A percentile compares a stretch with the other conserved stretches of the same genome.
Conservation (phyloP, 2,888 invertebrate species). For the Ephialtes manifestator region DNA sequence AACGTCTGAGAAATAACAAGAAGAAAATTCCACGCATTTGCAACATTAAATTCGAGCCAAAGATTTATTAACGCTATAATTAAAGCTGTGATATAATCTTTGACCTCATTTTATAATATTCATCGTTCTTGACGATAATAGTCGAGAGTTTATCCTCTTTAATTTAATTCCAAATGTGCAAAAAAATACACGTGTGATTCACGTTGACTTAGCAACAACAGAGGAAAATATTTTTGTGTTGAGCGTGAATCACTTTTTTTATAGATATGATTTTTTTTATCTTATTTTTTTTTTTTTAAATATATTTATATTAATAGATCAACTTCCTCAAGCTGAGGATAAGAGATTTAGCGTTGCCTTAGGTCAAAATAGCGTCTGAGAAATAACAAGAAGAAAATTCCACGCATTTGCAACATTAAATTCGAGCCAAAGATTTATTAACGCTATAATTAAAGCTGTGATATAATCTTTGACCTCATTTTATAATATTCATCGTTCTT, state of each 20-base stretch:
- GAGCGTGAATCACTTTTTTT: not conserved
- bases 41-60: too few relatives aligned
- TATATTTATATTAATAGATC: too few relatives aligned
- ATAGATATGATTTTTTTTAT: too few relatives aligned
- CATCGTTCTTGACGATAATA: not conserved
- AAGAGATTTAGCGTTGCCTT: constrained; percentile 90
- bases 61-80: not conserved
- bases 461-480: not conserved
- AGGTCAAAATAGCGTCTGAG: constrained; percentile 87
- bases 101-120: not conserved
- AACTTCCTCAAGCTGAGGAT: not conserved
- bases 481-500: not conserved
- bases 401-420: not conserved
- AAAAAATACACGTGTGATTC: not conserved
- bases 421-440: not conserved
- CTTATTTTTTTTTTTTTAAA: too few relatives aligned
- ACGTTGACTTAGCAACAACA: not conserved
- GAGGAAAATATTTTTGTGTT: not conserved
- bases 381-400: not conserved
- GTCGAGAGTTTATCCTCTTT: not conserved
- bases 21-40: too few relatives aligned
- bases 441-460: not conserved
- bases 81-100: constrained; percentile 1
- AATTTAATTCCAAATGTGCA: not conserved
- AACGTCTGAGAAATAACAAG: too few relatives aligned